Percentiles rank a stretch among this genome's conserved stretches.
These are phyloP conservation scores for Bedellia somnulentella DNA, from an alignment of 2,888 invertebrate genomes.

Conservation along the genomic window DNA sequence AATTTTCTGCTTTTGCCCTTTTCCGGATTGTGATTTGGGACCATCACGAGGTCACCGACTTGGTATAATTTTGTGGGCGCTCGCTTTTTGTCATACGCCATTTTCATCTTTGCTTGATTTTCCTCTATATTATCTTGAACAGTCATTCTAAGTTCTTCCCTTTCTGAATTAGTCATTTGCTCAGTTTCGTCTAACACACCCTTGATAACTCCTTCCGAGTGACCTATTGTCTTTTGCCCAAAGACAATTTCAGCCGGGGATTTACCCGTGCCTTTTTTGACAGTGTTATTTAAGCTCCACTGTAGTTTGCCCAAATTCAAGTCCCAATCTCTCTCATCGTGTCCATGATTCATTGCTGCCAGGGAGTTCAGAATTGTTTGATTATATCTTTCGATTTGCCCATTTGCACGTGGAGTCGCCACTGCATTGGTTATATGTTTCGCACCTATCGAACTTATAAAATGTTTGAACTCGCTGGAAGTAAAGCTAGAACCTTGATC, in stretches of 20 bases:
- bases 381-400: too few species aligned
- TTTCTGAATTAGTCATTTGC: constrained; percentile 4
- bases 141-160: constrained; percentile 3
- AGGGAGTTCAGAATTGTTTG: too few species aligned
- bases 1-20: constrained; percentile 4
- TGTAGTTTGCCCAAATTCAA: constrained; percentile 3
- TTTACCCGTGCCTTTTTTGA: constrained; percentile 7
- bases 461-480: constrained; percentile 7
- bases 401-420: constrained; percentile 5
- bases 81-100: constrained; percentile 4
- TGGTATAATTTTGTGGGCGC: constrained; percentile 4
- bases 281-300: constrained; percentile 8
- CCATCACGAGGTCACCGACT: constrained; percentile 1
- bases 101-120: constrained; percentile 5
- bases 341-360: constrained; percentile 4
- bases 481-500: constrained; percentile 10
- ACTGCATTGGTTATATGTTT: too few species aligned
- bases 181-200: constrained; percentile 1
- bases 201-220: constrained; percentile 5
- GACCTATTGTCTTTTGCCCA: constrained; percentile 4
- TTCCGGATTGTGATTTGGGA: constrained; percentile 1
- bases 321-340: constrained; percentile 8
- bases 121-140: constrained; percentile 4
- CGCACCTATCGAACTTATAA: not conserved
- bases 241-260: constrained; percentile 7